phyloP scores from a whole-genome alignment of 2,888 invertebrate species.

The Drosophila paracracens region DNA sequence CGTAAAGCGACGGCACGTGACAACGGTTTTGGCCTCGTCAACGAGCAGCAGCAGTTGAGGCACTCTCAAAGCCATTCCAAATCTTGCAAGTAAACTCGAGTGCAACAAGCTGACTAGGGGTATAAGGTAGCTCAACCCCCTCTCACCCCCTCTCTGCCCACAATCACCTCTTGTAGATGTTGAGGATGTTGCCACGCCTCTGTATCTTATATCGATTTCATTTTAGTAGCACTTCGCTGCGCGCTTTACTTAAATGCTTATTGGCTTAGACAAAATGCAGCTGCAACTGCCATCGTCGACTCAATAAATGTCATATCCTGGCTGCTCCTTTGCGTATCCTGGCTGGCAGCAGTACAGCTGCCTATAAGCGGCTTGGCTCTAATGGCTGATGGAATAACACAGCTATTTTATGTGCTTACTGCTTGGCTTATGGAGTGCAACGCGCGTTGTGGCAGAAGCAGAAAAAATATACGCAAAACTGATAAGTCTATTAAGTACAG shows the following conservation, averaged over 20 bases:
- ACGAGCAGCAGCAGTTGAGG: neutral
- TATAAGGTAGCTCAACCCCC: slow-evolving; percentile 33
- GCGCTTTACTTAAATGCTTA: slow-evolving; percentile 66
- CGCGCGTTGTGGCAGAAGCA: neutral
- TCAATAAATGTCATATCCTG: slow-evolving; percentile 70
- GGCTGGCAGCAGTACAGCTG: neutral
- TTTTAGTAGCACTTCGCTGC: slow-evolving; percentile 47
- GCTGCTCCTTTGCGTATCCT: slow-evolving; percentile 6
- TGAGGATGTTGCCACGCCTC: slow-evolving; percentile 11
- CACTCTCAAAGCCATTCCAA: slow-evolving; percentile 20
- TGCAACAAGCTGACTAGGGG: slow-evolving; percentile 54
- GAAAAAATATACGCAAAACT: neutral
- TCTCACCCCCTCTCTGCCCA: neutral
- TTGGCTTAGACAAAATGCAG: slow-evolving; percentile 72
- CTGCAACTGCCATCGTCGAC: slow-evolving; percentile 50
- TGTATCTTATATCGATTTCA: slow-evolving; percentile 35
- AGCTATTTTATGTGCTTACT: neutral
- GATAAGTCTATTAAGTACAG: neutral
- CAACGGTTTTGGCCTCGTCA: slow-evolving; percentile 38
- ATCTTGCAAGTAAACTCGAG: slow-evolving; percentile 55
- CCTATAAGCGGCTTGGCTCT: slow-evolving; percentile 52
- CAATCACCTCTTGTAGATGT: too few relatives aligned
- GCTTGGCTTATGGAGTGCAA: neutral
- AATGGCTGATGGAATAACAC: slow-evolving; percentile 8
- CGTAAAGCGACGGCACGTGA: slow-evolving; percentile 75